A percentile compares a stretch with the other conserved stretches of the same genome.
Evolutionary conservation across 2,797 vertebrate species (phyloP).

Genomic region (Pogonophryne albipinna): DNA sequence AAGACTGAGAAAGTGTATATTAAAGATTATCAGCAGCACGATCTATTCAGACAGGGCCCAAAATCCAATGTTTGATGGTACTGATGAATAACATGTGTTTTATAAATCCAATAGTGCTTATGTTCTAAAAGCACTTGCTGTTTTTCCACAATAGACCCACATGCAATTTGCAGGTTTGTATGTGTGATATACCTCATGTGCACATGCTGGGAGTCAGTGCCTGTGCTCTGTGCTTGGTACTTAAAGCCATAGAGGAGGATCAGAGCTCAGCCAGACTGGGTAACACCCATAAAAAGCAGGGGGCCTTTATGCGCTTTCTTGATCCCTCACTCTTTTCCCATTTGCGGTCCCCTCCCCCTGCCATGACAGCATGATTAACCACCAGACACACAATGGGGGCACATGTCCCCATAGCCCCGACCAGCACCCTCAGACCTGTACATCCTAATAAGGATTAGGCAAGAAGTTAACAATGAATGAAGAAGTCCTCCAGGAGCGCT

Average conservation of each 20-base stretch:
- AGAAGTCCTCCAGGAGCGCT: slow-evolving; percentile 83
- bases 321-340: slow-evolving; percentile 72
- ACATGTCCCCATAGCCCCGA: slow-evolving; percentile 79
- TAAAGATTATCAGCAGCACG: neutral
- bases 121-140: neutral
- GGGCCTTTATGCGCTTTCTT: slow-evolving; percentile 76
- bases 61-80: slow-evolving; percentile 7
- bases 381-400: slow-evolving; percentile 83
- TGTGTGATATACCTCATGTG: slow-evolving; percentile 35
- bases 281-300: slow-evolving; percentile 77
- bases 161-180: slow-evolving; percentile 39
- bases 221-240: slow-evolving; percentile 45
- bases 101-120: neutral
- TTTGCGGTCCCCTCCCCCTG: slow-evolving; percentile 74
- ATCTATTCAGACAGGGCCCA: neutral
- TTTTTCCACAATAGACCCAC: slow-evolving; percentile 15
- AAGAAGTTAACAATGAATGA: slow-evolving; percentile 88
- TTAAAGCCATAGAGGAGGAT: slow-evolving; percentile 52
- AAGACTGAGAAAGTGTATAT: too few species aligned
- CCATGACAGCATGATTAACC: slow-evolving; percentile 85
- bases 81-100: slow-evolving; percentile 13
- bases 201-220: slow-evolving; percentile 45
- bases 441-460: slow-evolving; percentile 87
- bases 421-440: slow-evolving; percentile 77
- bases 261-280: slow-evolving; percentile 64